Percentiles rank a stretch among this genome's conserved stretches.
Evolutionary conservation across 2,113 vertebrate species (phyloP).

Genomic region (Phrynosoma blainvillii): DNA sequence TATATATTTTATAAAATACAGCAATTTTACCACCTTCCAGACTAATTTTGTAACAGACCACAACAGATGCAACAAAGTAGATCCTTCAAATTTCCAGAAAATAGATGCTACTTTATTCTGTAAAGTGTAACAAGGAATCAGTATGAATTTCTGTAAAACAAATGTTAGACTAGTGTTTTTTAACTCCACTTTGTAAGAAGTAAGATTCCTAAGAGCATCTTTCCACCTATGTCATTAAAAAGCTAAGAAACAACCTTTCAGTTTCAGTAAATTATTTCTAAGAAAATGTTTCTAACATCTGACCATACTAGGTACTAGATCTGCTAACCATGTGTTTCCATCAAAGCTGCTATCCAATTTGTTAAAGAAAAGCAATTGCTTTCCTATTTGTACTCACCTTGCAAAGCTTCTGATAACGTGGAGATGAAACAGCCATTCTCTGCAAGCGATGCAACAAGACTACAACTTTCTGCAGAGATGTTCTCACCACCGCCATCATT

Average conservation of each 20-base stretch:
- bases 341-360: not conserved
- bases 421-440: slow-evolving; percentile 99
- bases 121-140: slow-evolving; percentile 4
- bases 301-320: not conserved
- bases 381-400: slow-evolving; percentile 86
- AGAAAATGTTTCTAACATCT: not conserved
- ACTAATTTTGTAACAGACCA: slow-evolving; percentile 18
- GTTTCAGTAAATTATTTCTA: not conserved
- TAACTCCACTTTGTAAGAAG: not conserved
- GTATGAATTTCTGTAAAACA: not conserved
- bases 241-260: not conserved
- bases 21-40: not conserved
- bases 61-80: not conserved
- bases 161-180: not conserved
- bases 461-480: slow-evolving; percentile 99
- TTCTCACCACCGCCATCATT: slow-evolving; percentile 99
- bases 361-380: slow-evolving; percentile 18
- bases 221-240: not conserved
- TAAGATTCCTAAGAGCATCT: slow-evolving; percentile 4
- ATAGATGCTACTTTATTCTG: slow-evolving; percentile 42
- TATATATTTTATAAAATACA: not conserved
- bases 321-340: not conserved
- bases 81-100: not conserved
- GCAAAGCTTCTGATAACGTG: slow-evolving; percentile 99
- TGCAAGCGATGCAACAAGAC: slow-evolving; percentile 98